These are phyloP conservation scores for Gnathonemus longibarbis DNA, from an alignment of 2,113 vertebrate species.

Conservation along the genomic window DNA sequence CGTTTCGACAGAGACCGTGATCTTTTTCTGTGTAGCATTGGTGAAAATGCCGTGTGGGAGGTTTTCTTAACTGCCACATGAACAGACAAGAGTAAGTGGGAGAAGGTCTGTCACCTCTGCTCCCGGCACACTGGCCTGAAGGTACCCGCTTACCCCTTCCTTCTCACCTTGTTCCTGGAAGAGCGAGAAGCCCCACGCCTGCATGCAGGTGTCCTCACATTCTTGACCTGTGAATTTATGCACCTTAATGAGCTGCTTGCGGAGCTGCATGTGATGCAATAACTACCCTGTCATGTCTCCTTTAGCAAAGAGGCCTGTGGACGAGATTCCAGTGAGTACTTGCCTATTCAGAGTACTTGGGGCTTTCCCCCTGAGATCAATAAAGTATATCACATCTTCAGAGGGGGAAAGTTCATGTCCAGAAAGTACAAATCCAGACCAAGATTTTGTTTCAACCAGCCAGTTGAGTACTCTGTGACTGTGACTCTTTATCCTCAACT, in stretches of 20 bases:
- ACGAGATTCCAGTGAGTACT: constrained; percentile 34
- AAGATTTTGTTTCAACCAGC: too few relatives aligned
- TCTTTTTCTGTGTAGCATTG: background rate
- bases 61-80: background rate
- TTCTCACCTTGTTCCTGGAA: constrained; percentile 49
- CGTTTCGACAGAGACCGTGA: background rate
- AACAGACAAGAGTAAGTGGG: constrained; percentile 53
- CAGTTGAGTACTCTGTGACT: too few relatives aligned
- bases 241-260: background rate
- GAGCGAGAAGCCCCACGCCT: constrained; percentile 21
- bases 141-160: constrained; percentile 42
- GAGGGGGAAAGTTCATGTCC: too few relatives aligned
- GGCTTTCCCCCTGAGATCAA: background rate
- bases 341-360: background rate
- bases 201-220: constrained; percentile 24
- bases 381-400: background rate
- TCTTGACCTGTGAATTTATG: background rate
- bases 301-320: constrained; percentile 33
- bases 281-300: constrained; percentile 18
- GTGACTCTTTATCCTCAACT: too few relatives aligned
- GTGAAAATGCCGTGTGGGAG: background rate
- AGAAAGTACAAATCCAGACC: too few relatives aligned
- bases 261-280: background rate
- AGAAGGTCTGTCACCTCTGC: constrained; percentile 32
- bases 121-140: constrained; percentile 27